Evolutionary conservation across 2,888 invertebrate genomes (phyloP).

Genomic region (Periphyllus acericola): DNA sequence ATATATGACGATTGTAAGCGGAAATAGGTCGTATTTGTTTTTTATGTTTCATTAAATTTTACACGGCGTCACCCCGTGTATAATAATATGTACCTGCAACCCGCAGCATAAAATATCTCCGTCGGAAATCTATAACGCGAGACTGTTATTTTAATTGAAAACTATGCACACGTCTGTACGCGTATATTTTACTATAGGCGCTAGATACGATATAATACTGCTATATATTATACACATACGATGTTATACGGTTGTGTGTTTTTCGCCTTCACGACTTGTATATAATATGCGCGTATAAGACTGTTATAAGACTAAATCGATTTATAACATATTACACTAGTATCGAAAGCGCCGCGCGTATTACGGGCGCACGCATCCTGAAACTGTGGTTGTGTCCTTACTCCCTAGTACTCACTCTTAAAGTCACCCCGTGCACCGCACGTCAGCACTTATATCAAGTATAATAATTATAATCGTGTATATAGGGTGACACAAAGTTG

Average conservation of each 20-base stretch:
- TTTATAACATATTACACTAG: background rate
- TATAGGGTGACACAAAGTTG: too few species aligned
- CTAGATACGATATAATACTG: too few species aligned
- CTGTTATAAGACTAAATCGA: background rate
- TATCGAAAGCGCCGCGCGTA: background rate
- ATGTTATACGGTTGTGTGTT: too few species aligned
- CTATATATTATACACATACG: too few species aligned
- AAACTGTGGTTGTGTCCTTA: too few species aligned
- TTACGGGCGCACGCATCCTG: background rate
- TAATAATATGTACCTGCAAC: background rate
- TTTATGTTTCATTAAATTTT: background rate
- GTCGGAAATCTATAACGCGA: background rate
- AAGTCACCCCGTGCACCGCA: too few species aligned
- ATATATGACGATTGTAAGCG: background rate
- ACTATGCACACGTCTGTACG: background rate
- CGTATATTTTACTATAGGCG: background rate
- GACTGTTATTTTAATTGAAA: slow-evolving; percentile 6
- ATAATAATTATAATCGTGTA: too few species aligned
- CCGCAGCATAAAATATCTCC: background rate
- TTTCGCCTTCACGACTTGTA: background rate
- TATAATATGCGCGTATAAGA: background rate
- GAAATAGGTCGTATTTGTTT: background rate
- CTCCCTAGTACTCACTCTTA: too few species aligned
- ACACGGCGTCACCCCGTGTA: background rate
- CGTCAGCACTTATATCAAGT: too few species aligned